These are phyloP conservation scores for Perodicticus potto DNA, from an alignment of 2,797 vertebrate genomes.

Conservation along the genomic window DNA sequence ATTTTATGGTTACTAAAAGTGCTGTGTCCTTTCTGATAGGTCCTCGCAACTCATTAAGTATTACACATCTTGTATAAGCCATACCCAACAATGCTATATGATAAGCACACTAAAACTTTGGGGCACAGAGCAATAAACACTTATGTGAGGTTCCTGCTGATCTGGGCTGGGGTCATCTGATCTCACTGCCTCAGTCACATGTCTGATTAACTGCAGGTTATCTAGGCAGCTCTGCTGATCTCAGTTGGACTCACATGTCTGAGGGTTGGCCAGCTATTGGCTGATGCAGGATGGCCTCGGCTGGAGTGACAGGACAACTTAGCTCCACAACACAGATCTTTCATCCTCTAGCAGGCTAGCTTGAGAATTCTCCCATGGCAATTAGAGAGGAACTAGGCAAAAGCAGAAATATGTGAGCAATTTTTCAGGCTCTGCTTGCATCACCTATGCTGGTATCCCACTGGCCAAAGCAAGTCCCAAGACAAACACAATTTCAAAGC, in stretches of 20 bases:
- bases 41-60: not conserved
- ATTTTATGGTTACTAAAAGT: not conserved
- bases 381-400: not conserved
- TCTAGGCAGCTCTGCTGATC: not conserved
- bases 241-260: not conserved
- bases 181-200: not conserved
- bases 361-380: not conserved
- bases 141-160: not conserved
- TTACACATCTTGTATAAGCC: not conserved
- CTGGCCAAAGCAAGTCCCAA: not conserved
- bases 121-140: not conserved
- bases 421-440: not conserved
- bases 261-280: not conserved
- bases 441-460: not conserved
- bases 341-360: not conserved
- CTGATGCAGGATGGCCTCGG: not conserved
- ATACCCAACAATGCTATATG: not conserved
- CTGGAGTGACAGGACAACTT: not conserved
- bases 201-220: not conserved
- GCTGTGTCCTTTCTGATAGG: not conserved
- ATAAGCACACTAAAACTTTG: not conserved
- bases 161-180: not conserved
- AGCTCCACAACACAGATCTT: not conserved
- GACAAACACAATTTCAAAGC: not conserved
- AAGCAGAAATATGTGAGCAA: not conserved